Evolutionary conservation across 2,888 invertebrate genomes (phyloP).

Genomic region (Uropetala carovei): DNA sequence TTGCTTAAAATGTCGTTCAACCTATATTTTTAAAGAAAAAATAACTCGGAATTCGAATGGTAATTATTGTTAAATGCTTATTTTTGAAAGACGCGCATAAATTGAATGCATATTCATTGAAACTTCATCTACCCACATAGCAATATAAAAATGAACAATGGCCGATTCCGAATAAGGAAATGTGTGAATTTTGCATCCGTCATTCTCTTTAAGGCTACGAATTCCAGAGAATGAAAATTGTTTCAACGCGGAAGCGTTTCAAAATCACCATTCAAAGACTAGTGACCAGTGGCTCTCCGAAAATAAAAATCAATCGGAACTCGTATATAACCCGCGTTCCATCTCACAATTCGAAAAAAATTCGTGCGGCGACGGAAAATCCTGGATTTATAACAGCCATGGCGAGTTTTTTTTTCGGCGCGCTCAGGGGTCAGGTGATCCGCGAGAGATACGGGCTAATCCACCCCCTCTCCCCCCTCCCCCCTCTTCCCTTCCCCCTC

Average conservation of each 20-base stretch:
- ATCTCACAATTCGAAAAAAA: conserved; percentile 57
- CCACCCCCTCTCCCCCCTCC: not conserved
- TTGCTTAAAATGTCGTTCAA: too few species aligned
- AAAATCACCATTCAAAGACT: too few species aligned
- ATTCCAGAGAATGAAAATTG: too few species aligned
- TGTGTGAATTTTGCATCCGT: too few species aligned
- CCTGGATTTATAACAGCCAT: conserved; percentile 48
- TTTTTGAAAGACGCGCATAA: not conserved
- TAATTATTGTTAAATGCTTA: too few species aligned
- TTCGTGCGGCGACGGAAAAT: conserved; percentile 39
- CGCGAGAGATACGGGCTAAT: not conserved
- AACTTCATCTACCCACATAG: not conserved
- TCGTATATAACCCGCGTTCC: conserved; percentile 54
- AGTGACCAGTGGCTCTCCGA: not conserved
- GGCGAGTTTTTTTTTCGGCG: conserved; percentile 47
- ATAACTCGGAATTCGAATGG: too few species aligned
- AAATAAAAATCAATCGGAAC: conserved; percentile 50
- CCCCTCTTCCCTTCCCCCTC: not conserved
- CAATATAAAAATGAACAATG: not conserved
- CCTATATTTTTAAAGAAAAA: too few species aligned
- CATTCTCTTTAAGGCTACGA: too few species aligned
- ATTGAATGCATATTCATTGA: not conserved
- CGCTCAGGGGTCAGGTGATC: conserved; percentile 49
- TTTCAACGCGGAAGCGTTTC: too few species aligned
- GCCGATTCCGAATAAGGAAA: too few species aligned